A percentile compares a stretch with the other conserved stretches of the same genome.
These are phyloP conservation scores for Agraylea sexmaculata DNA, from an alignment of 1,140 invertebrate genomes.

Conservation along the genomic window DNA sequence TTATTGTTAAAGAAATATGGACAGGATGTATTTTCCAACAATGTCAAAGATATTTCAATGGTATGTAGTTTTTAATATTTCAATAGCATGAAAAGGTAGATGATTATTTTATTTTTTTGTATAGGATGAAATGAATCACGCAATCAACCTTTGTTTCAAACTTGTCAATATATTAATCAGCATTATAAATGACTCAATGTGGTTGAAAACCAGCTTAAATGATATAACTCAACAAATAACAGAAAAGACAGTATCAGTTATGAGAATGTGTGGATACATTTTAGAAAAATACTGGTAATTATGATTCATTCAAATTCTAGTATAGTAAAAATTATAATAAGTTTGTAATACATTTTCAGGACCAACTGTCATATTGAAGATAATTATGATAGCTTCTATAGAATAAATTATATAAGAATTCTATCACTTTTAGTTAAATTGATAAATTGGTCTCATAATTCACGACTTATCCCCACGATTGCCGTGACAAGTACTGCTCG, in stretches of 20 bases:
- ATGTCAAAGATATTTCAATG: neutral
- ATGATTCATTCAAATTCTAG: neutral
- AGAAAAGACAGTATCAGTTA: slow-evolving; percentile 14
- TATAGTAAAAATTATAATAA: neutral
- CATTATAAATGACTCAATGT: slow-evolving; percentile 8
- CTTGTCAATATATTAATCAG: slow-evolving; percentile 20
- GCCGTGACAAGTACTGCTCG: slow-evolving; percentile 28
- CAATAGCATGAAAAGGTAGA: too few relatives aligned
- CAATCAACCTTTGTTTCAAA: slow-evolving; percentile 22
- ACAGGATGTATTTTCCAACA: too few relatives aligned
- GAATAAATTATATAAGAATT: slow-evolving; percentile 25
- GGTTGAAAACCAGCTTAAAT: slow-evolving; percentile 9
- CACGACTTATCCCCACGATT: slow-evolving; percentile 19
- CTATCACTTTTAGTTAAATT: slow-evolving; percentile 22
- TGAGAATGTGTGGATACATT: slow-evolving; percentile 25
- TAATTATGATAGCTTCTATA: slow-evolving; percentile 20
- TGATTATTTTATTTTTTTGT: slow-evolving; percentile 15
- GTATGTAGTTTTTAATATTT: slow-evolving; percentile 7
- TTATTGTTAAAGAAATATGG: too few relatives aligned
- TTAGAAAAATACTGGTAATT: slow-evolving; percentile 37
- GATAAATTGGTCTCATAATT: slow-evolving; percentile 23
- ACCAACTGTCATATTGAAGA: too few relatives aligned
- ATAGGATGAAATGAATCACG: slow-evolving; percentile 25
- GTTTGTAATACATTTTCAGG: neutral
- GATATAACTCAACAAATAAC: slow-evolving; percentile 15